These are phyloP conservation scores for Rhaphigaster nebulosa DNA, from an alignment of 2,888 invertebrate species.

Conservation along the genomic window DNA sequence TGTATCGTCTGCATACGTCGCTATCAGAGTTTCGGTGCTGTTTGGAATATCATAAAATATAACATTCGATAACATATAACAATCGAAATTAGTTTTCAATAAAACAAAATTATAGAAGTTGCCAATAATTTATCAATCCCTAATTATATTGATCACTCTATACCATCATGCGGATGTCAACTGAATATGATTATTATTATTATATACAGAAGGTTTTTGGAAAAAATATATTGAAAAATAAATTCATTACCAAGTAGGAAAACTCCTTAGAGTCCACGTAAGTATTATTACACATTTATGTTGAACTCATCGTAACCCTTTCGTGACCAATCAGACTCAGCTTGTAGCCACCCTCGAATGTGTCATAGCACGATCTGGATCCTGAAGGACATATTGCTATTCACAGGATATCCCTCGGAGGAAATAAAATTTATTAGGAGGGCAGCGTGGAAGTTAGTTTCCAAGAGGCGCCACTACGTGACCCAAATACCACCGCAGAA, in stretches of 20 bases:
- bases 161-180: no score
- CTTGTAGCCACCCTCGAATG: background rate
- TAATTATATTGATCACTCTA: no score
- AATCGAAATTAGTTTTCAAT: no score
- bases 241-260: background rate
- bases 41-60: no score
- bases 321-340: background rate
- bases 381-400: conserved; percentile 14
- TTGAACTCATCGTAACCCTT: background rate
- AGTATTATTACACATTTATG: background rate
- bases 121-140: no score
- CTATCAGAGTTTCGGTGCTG: no score
- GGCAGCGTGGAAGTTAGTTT: background rate
- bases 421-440: conserved; percentile 41
- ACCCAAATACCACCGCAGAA: background rate
- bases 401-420: background rate
- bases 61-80: no score
- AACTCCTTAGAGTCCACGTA: background rate
- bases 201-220: no score
- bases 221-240: background rate
- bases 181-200: no score
- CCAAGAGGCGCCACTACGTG: background rate
- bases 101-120: no score
- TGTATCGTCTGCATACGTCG: no score
- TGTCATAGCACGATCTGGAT: background rate